Evolutionary conservation across 2,888 invertebrate genomes (phyloP).

Genomic region (Fissipunctia ypsillon): DNA sequence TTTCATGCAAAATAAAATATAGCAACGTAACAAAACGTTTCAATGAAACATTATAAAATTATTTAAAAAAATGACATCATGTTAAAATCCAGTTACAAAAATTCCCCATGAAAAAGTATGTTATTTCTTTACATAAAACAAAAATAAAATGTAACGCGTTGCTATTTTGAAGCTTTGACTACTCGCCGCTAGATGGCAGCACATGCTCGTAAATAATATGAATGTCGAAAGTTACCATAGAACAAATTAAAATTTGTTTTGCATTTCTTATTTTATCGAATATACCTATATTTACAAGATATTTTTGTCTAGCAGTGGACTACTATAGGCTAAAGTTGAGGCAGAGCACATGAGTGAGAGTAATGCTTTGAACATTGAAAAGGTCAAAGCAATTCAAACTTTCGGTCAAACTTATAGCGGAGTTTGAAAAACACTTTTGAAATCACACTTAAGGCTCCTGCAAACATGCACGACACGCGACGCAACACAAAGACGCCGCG

Average conservation of each 20-base stretch:
- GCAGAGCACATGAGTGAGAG: not conserved
- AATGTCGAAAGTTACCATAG: not conserved
- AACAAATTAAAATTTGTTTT: no score
- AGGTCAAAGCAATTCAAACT: no score
- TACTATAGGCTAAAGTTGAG: not conserved
- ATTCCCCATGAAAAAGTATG: no score
- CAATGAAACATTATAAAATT: no score
- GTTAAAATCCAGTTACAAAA: not conserved
- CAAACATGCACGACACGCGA: no score
- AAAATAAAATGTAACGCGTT: not conserved
- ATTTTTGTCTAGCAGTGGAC: not conserved
- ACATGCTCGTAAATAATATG: constrained; percentile 20
- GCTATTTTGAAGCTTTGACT: constrained; percentile 57
- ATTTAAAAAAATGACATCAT: no score
- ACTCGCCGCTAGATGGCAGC: constrained; percentile 77
- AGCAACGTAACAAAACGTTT: not conserved
- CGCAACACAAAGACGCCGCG: no score
- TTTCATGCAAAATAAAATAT: not conserved
- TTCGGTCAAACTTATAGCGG: no score
- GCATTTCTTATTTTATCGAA: no score
- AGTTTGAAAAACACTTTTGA: no score
- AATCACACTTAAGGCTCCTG: no score
- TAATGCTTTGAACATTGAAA: not conserved
- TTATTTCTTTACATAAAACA: not conserved
- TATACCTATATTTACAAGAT: no score